Conservation (phyloP, 2,113 vertebrate genomes). For the Cheilinus undulatus region DNA sequence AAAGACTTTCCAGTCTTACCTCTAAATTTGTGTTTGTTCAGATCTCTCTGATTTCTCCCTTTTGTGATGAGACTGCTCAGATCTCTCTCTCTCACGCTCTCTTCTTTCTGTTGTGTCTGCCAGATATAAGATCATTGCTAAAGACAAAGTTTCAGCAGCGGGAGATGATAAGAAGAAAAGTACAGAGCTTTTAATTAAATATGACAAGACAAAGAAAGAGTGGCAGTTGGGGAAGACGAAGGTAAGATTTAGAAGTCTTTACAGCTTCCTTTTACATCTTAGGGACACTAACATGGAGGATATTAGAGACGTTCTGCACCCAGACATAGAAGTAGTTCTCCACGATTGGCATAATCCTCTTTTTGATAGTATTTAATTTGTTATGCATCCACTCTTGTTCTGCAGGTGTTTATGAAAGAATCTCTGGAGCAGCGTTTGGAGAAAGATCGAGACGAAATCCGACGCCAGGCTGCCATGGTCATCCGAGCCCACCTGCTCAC, state of each 20-base stretch:
- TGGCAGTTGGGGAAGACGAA: conserved; percentile 94
- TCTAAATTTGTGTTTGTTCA: not conserved
- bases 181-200: conserved; percentile 83
- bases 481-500: conserved; percentile 91
- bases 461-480: conserved; percentile 88
- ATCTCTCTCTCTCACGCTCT: not conserved
- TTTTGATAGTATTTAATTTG: too few species aligned
- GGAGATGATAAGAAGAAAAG: conserved; percentile 85
- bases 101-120: conserved; percentile 40
- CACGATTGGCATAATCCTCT: not conserved
- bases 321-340: not conserved
- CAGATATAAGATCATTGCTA: conserved; percentile 91
- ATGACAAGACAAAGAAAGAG: conserved; percentile 86
- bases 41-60: not conserved
- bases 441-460: conserved; percentile 90
- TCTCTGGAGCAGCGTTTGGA: conserved; percentile 91
- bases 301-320: not conserved
- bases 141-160: conserved; percentile 68
- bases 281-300: not conserved
- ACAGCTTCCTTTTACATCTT: not conserved
- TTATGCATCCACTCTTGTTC: conserved; percentile 33
- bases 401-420: conserved; percentile 94
- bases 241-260: conserved; percentile 70
- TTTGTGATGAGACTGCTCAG: not conserved
- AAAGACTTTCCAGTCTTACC: not conserved